phyloP scores from a whole-genome alignment of 1,140 invertebrate species.

The Popillia japonica region DNA sequence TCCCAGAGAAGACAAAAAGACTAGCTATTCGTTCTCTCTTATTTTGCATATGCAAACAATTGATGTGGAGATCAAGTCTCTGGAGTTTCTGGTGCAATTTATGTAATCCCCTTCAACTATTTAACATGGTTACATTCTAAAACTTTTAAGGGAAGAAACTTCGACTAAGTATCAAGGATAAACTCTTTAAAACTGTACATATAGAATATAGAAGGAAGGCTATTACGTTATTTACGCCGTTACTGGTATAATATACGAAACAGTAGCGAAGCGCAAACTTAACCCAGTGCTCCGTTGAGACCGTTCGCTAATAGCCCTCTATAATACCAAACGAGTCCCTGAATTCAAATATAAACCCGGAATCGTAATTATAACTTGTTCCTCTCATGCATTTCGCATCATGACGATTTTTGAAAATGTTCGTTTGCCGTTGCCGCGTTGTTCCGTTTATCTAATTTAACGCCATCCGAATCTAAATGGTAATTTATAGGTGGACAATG shows the following conservation, averaged over 20 bases:
- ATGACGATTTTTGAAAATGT: constrained; percentile 19
- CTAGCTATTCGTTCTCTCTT: background rate
- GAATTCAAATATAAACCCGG: constrained; percentile 25
- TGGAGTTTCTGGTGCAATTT: background rate
- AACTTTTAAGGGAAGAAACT: background rate
- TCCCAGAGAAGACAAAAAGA: background rate
- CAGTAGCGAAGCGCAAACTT: background rate
- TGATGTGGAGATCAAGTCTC: background rate
- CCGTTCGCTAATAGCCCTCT: constrained; percentile 3
- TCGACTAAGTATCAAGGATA: background rate
- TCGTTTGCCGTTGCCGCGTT: background rate
- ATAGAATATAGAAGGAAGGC: too few relatives aligned
- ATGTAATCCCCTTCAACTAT: constrained; percentile 22
- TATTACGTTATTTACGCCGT: too few relatives aligned
- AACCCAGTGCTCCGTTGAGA: constrained; percentile 16
- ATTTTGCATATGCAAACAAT: constrained; percentile 20
- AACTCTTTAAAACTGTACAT: too few relatives aligned
- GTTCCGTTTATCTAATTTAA: constrained; percentile 29
- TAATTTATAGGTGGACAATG: constrained; percentile 31
- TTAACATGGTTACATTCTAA: background rate
- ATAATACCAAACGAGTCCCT: constrained; percentile 15
- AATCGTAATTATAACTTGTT: constrained; percentile 35
- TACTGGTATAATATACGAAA: background rate
- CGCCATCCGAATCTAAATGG: constrained; percentile 7
- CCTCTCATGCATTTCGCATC: background rate